Percentiles rank a stretch among this genome's conserved stretches.
These are phyloP conservation scores for Crocuta crocuta DNA, from an alignment of 2,113 vertebrate genomes.

Conservation along the genomic window DNA sequence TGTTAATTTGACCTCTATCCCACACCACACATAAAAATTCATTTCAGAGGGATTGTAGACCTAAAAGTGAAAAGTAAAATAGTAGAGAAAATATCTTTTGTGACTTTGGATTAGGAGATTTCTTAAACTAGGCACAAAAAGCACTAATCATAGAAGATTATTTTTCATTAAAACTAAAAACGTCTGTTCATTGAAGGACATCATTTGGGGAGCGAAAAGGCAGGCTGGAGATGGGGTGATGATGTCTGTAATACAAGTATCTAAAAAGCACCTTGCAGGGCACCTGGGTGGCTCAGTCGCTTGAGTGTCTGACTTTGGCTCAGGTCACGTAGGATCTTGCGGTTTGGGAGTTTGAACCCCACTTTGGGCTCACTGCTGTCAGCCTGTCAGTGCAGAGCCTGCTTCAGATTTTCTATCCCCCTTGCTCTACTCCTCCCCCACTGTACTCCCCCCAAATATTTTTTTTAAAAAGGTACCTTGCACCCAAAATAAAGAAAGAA, in stretches of 20 bases:
- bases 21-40: not conserved
- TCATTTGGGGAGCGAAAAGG: not conserved
- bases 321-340: too few species aligned
- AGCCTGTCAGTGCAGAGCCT: too few species aligned
- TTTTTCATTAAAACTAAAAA: not conserved
- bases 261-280: not conserved
- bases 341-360: too few species aligned
- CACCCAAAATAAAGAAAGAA: not conserved
- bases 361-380: too few species aligned
- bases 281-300: too few species aligned
- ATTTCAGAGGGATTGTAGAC: not conserved
- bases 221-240: not conserved
- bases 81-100: not conserved
- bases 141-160: not conserved
- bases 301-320: too few species aligned
- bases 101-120: not conserved
- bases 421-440: too few species aligned
- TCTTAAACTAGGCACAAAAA: not conserved
- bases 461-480: not conserved
- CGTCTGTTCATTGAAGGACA: not conserved
- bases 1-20: not conserved
- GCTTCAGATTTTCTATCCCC: too few species aligned
- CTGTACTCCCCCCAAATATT: too few species aligned
- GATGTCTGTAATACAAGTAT: not conserved
- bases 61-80: constrained; percentile 9